These are phyloP conservation scores for Sylvilagus floridanus DNA, from an alignment of 2,797 vertebrate genomes.

Conservation along the genomic window DNA sequence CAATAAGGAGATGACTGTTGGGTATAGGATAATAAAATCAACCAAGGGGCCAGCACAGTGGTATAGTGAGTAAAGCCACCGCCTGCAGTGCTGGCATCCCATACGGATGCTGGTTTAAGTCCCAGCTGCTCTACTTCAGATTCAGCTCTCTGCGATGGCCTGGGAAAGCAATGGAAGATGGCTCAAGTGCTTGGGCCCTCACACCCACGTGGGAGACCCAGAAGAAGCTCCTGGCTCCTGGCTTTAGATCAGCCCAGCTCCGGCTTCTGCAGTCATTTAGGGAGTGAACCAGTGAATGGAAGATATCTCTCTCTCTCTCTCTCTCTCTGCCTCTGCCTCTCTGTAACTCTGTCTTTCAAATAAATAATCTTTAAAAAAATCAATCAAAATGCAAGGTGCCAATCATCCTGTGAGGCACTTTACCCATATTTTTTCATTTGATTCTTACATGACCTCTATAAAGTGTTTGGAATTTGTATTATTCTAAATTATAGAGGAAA, in stretches of 20 bases:
- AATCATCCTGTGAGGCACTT: not conserved
- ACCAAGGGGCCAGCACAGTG: not conserved
- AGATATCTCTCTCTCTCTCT: not conserved
- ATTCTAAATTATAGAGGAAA: slow-evolving; percentile 27
- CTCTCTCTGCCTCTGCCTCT: not conserved
- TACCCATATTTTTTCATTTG: slow-evolving; percentile 17
- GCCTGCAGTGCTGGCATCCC: too few relatives aligned
- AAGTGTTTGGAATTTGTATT: slow-evolving; percentile 48
- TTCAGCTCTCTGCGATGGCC: too few relatives aligned
- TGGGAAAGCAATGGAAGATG: too few relatives aligned
- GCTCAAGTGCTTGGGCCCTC: too few relatives aligned
- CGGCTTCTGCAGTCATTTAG: too few relatives aligned
- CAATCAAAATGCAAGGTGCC: not conserved
- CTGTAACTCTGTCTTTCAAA: too few relatives aligned
- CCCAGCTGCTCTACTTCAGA: too few relatives aligned
- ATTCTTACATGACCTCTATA: not conserved
- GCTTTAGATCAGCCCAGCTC: too few relatives aligned
- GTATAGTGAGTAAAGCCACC: not conserved
- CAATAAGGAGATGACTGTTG: not conserved
- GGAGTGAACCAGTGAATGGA: not conserved
- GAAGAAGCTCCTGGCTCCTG: too few relatives aligned
- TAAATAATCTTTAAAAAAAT: too few relatives aligned
- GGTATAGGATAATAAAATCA: not conserved
- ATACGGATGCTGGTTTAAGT: too few relatives aligned
- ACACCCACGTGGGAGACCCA: too few relatives aligned